phyloP scores from a whole-genome alignment of 2,113 vertebrate species.

The Corythoichthys haematopterus region DNA sequence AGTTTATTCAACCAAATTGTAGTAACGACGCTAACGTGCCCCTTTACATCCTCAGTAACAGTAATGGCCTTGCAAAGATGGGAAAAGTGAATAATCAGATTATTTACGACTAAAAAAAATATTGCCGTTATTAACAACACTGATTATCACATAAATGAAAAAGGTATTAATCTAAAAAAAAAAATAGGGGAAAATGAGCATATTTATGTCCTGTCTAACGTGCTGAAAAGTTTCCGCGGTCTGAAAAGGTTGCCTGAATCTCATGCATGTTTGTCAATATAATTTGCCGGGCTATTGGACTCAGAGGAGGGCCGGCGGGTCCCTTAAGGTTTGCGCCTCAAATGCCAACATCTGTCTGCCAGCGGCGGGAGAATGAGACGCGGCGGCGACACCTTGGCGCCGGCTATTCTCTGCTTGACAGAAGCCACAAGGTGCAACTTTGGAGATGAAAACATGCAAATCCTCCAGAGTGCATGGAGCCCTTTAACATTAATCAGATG shows the following conservation, averaged over 20 bases:
- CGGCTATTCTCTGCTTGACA: slow-evolving; percentile 65
- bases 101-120: too few species aligned
- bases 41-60: too few species aligned
- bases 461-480: neutral
- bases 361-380: slow-evolving; percentile 50
- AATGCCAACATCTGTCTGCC: slow-evolving; percentile 73
- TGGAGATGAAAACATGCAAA: slow-evolving; percentile 46
- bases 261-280: slow-evolving; percentile 76
- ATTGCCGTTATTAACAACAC: neutral
- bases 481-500: slow-evolving; percentile 11
- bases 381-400: slow-evolving; percentile 61
- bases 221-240: slow-evolving; percentile 53
- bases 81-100: too few species aligned
- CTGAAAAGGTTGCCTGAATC: slow-evolving; percentile 71
- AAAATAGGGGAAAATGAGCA: slow-evolving; percentile 30
- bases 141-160: slow-evolving; percentile 40
- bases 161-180: slow-evolving; percentile 24
- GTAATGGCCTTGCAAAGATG: too few species aligned
- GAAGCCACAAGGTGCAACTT: slow-evolving; percentile 65
- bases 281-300: slow-evolving; percentile 61
- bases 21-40: too few species aligned
- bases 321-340: slow-evolving; percentile 65
- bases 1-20: too few species aligned
- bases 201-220: slow-evolving; percentile 61
- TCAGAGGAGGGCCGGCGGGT: slow-evolving; percentile 50